Base-by-base conservation (phyloP, 2,888 invertebrate species). In the Diadromus collaris region DNA sequence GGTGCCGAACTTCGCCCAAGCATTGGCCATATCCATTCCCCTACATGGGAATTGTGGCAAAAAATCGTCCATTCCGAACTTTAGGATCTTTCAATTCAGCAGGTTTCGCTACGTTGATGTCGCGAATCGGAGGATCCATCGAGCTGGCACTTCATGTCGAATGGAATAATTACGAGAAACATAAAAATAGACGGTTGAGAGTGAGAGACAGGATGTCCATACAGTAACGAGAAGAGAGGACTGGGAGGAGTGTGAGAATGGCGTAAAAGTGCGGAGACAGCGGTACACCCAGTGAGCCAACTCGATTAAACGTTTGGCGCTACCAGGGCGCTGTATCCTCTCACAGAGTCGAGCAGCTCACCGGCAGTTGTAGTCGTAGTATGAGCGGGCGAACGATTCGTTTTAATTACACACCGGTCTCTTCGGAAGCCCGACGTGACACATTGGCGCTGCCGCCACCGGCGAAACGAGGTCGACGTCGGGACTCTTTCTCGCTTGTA, bases 301-400 rank as follows among this genome's bases (percentile, higher is more conserved):
- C 81, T 84, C 85, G 83, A 85, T 83, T 85, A 84, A 85, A 83
- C 78, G 78, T 78, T 75, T 27, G 71, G 67, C 77, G 78, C 56
- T 69, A 44, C 56, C 64, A 34, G 44, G 44, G 32, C 56, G 48
- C 56, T 46, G 29, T 60, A 68, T 48, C 24, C 63, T 58, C 38
- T 58, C 38, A 60, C 27, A 71, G 32, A n/a, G 48, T 32, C 16
- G 27, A 27, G 38, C 44, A 38, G 64, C 64, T 58, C 58, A 10
- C 54, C 13, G 16, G 60, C 48, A 70, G 56, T 60, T 61, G 24
- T 24, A 60, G 46, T 60, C 56, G 44, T 64, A 44, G 73, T 51
- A 63, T 54, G 54, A 60, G 74, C 34, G 54, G 24, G 65, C 54
- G 70, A 60, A 70, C 78, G 80, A 82, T 81, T 82, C 78, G 73